Base-by-base conservation (phyloP, 2,888 invertebrate genomes). In the Synergus umbraculus region DNA sequence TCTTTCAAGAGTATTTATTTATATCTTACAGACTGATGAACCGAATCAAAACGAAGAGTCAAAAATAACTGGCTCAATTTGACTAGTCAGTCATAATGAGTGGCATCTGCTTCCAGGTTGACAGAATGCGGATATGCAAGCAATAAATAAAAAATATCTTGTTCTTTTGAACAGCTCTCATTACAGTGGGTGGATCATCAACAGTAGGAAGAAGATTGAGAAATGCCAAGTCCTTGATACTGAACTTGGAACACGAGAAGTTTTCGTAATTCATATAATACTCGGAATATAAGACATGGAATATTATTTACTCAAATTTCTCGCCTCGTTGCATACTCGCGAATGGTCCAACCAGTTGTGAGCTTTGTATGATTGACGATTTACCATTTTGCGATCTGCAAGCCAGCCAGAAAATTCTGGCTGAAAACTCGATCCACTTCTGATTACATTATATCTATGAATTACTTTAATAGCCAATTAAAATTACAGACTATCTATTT, bases 141-240 rank as follows among this genome's bases (percentile, higher is more conserved):
- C 29, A 65, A 69, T 67, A 43, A 43, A 44, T 58, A 15, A 69
- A 46, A 63, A 65, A 13, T 46, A 64, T 49, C 60, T 41, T 41
- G 43, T 37, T 69, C 69, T 49, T 69, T 69, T n/a, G 37, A n/a
- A 73, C 10, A 46, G 13, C 37, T 73, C 37, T 73, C n/a, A 37
- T 73, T 49, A 43, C 29, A 60, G 67, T 66, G 43, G n/a, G 64
- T 46, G 44, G 69, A 41, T 67, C 22, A 60, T 76, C 41, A 22
- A 65, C 15, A 18, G 64, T 46, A 67, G 78, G 69, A 60, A 41
- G 49, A 82, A 63, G n/a, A 79, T 81, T 64, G 73, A 69, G 60
- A 15, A 79, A 81, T 83, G 85, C 85, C 86, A 88, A 86, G 76
- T 85, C 81, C 79, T 83, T 78, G 83, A 79, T 82, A 85, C 65